These are phyloP conservation scores for Pterocles orientalis DNA, from an alignment of 2,113 vertebrate genomes.

Conservation along the genomic window DNA sequence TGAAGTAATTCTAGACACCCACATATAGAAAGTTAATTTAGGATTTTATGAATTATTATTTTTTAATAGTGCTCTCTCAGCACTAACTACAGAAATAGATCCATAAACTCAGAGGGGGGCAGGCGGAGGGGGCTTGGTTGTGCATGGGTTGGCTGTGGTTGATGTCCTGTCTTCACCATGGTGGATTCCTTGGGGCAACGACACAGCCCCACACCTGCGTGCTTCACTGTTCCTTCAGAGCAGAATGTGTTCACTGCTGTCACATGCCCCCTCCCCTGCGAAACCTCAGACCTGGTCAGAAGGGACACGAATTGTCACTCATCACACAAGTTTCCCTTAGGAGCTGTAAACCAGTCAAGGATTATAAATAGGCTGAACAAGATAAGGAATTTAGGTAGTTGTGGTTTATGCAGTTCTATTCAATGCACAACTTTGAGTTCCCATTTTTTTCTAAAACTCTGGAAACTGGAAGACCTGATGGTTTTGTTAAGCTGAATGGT, in stretches of 20 bases:
- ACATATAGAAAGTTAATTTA: not conserved
- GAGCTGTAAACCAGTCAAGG: not conserved
- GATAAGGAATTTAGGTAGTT: not conserved
- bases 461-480: not conserved
- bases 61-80: not conserved
- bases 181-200: not conserved
- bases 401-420: not conserved
- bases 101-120: not conserved
- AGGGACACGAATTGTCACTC: not conserved
- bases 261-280: not conserved
- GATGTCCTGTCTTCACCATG: not conserved
- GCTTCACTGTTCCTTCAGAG: not conserved
- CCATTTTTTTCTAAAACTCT: not conserved
- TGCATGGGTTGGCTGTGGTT: not conserved
- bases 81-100: slow-evolving; percentile 4
- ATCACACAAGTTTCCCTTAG: not conserved
- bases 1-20: not conserved
- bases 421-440: not conserved
- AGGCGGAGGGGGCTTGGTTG: not conserved
- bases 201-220: rapidly evolving
- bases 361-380: not conserved
- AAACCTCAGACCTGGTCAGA: not conserved
- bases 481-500: not conserved
- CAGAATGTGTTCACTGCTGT: rapidly evolving
- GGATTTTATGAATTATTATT: not conserved